Percentiles rank a stretch among this genome's conserved stretches.
phyloP scores from a whole-genome alignment of 2,797 vertebrate species.

The Decapterus maruadsi region DNA sequence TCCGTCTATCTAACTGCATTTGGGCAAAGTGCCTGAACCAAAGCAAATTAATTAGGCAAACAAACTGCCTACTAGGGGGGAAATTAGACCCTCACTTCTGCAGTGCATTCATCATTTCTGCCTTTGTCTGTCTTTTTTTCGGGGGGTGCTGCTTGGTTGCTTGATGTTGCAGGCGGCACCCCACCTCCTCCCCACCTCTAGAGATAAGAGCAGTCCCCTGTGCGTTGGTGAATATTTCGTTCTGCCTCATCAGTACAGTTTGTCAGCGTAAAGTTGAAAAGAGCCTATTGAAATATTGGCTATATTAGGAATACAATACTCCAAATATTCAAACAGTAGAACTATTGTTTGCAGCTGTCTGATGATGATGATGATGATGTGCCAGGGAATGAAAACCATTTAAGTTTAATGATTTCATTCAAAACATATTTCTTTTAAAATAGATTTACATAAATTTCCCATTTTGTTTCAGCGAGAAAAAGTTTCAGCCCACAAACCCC shows the following conservation, averaged over 20 bases:
- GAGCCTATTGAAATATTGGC: constrained; percentile 31
- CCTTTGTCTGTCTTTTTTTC: constrained; percentile 49
- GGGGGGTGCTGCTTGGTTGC: constrained; percentile 29
- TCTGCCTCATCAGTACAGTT: constrained; percentile 61
- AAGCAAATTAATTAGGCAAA: constrained; percentile 81
- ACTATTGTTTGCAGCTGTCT: constrained; percentile 28
- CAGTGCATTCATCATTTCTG: constrained; percentile 67
- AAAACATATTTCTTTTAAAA: constrained; percentile 1
- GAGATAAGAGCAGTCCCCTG: constrained; percentile 36
- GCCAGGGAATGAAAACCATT: constrained; percentile 17
- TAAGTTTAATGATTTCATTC: constrained; percentile 17
- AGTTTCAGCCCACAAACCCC: neutral
- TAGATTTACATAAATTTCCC: constrained; percentile 27
- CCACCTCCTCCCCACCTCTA: constrained; percentile 18
- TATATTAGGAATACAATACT: constrained; percentile 30
- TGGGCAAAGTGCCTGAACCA: constrained; percentile 70
- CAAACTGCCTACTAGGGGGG: constrained; percentile 73
- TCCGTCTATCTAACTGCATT: constrained; percentile 52
- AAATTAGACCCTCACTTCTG: constrained; percentile 72
- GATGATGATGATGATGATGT: constrained; percentile 9
- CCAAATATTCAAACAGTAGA: constrained; percentile 24
- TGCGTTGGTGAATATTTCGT: constrained; percentile 58
- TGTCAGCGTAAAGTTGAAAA: constrained; percentile 45
- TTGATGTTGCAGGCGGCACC: constrained; percentile 53
- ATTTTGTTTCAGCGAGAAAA: neutral